Percentiles rank a stretch among this genome's conserved stretches.
These are phyloP conservation scores for Phoenicopterus ruber DNA, from an alignment of 2,113 vertebrate species.

Conservation along the genomic window DNA sequence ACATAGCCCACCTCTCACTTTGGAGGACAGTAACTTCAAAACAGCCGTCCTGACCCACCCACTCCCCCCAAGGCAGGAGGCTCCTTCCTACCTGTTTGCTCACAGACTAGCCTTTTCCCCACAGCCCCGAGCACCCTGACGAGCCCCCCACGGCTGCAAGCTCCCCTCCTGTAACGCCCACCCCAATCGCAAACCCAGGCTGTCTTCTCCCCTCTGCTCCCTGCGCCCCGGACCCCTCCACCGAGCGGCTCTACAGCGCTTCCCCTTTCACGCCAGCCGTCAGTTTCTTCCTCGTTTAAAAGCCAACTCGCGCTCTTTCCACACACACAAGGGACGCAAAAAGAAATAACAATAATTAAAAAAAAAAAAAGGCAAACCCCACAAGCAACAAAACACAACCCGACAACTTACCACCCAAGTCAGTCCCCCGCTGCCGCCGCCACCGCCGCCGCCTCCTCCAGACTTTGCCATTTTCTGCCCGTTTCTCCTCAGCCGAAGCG, in stretches of 20 bases:
- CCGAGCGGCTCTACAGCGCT: background rate
- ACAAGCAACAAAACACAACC: background rate
- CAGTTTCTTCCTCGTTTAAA: background rate
- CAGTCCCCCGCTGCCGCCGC: slow-evolving; percentile 79
- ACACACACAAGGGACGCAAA: background rate
- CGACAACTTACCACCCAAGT: slow-evolving; percentile 83
- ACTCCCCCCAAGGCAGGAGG: too few species aligned
- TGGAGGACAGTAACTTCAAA: background rate
- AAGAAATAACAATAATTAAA: background rate
- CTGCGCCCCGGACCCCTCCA: background rate
- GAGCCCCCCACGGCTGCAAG: background rate
- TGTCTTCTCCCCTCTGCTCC: background rate
- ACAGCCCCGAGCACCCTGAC: background rate
- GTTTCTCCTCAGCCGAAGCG: slow-evolving; percentile 41
- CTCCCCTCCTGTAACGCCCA: background rate
- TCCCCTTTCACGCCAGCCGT: background rate
- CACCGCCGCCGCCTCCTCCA: slow-evolving; percentile 76
- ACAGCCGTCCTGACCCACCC: background rate
- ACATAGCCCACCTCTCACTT: background rate
- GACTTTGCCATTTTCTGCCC: slow-evolving; percentile 86
- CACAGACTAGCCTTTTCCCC: background rate
- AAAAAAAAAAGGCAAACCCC: background rate
- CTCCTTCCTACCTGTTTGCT: background rate
- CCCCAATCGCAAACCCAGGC: background rate
- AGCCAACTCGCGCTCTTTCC: background rate